phyloP scores from a whole-genome alignment of 2,113 vertebrate genomes.

The Corvus hawaiiensis region DNA sequence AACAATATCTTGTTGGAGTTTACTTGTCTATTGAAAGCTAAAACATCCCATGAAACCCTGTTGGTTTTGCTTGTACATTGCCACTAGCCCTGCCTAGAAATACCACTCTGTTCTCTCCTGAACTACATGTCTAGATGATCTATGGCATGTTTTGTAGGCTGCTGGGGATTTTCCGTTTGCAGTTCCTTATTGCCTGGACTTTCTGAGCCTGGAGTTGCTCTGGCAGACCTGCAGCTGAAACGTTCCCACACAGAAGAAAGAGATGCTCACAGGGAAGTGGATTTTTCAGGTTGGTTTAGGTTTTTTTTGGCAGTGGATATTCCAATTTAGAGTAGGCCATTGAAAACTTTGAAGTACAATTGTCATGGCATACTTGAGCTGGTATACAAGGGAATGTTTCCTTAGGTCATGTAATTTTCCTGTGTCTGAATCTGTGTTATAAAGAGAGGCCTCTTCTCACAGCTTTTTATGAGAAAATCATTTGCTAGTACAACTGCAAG shows the following conservation, averaged over 20 bases:
- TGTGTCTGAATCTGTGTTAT: not conserved
- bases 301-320: not conserved
- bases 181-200: not conserved
- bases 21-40: not conserved
- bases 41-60: not conserved
- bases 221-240: not conserved
- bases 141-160: not conserved
- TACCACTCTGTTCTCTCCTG: not conserved
- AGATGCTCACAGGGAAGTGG: not conserved
- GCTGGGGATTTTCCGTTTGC: not conserved
- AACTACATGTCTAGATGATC: not conserved
- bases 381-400: not conserved
- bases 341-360: not conserved
- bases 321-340: not conserved
- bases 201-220: not conserved
- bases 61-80: not conserved
- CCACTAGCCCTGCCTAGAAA: not conserved
- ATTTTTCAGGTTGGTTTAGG: not conserved
- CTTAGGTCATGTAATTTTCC: not conserved
- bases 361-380: not conserved
- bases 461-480: not conserved
- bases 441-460: not conserved
- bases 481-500: not conserved
- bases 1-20: not conserved
- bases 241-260: not conserved